Conservation (phyloP, 2,888 invertebrate genomes). For the Drosophila rellima region DNA sequence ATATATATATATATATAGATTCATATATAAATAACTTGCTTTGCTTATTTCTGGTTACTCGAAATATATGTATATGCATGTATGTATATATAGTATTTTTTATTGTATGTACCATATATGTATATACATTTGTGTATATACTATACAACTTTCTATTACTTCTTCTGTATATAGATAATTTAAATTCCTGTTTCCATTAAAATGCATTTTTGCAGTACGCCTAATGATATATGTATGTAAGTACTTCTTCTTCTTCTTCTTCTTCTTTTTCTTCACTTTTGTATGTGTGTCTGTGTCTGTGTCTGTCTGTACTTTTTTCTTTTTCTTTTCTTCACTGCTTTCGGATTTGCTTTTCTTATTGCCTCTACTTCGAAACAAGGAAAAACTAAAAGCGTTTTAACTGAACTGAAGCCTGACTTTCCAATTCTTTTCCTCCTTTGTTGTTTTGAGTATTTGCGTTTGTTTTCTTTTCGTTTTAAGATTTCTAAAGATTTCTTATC, state of each 20-base stretch:
- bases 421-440: conserved; percentile 3
- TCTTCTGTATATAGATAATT: conserved; percentile 75
- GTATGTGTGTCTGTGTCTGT: conserved; percentile 13
- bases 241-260: conserved; percentile 37
- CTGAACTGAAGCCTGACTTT: conserved; percentile 35
- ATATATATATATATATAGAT: conserved; percentile 67
- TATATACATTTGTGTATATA: conserved; percentile 42
- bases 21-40: conserved; percentile 78
- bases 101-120: conserved; percentile 37
- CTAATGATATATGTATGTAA: conserved; percentile 73
- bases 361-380: conserved; percentile 48
- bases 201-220: conserved; percentile 79
- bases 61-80: conserved; percentile 63
- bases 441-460: background rate
- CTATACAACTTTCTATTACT: conserved; percentile 47
- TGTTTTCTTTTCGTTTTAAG: background rate
- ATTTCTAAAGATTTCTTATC: conserved; percentile 15
- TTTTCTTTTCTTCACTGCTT: background rate
- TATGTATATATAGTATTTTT: conserved; percentile 41
- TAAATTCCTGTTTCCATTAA: conserved; percentile 80
- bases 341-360: conserved; percentile 12
- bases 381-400: conserved; percentile 42
- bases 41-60: conserved; percentile 59
- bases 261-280: conserved; percentile 17
- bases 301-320: conserved; percentile 19